Base-by-base conservation (phyloP, 2,113 vertebrate species). In the Catharus bicknelli region DNA sequence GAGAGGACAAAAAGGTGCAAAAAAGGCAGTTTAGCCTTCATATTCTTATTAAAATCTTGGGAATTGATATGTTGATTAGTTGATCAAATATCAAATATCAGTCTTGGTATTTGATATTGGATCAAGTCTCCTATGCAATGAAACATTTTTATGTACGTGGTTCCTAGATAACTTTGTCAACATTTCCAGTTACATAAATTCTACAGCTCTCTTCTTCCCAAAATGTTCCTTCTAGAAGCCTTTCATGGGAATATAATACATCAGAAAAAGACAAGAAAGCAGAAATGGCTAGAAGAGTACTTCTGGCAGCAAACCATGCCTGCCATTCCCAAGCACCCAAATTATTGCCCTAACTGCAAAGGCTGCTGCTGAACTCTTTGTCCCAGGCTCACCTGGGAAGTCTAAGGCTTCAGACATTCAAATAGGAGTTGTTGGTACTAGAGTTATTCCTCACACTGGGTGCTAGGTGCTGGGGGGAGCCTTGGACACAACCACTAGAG, bases 1-100 rank as follows among this genome's bases (percentile, higher is more conserved):
- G 0, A 58, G 4, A 5, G 11, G 17, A 5, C 8, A 42, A 23
- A 30, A 7, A 29, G 2, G 4, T 26, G 17, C 10, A 59, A 55
- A 88, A 92, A 90, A 59, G 18, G 29, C 25, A 23, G 22, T 83
- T 68, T 82, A 47, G 25, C 11, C 20, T 54, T 75, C 5, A 16
- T 10, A 10, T 54, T 94, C 6, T 5, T 9, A 21, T n/a, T 3
- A 53, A 48, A 93, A 32, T 64, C 23, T 47, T 54, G 10, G 14
- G 13, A 72, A 7, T 69, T 2, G 26, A 51, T 51, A 27, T 27
- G 50, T 27, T 27, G 14, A 51, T 27, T 25, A 27, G 26, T 51
- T 51, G 50, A 51, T 51, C 50, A 51, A 27, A 51, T 26, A 51
- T 26, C 50, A 26, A 16, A 51, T 51, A 51, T 27, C 14, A 27